phyloP scores from a whole-genome alignment of 2,888 invertebrate species.

The Pasiphila rectangulata region DNA sequence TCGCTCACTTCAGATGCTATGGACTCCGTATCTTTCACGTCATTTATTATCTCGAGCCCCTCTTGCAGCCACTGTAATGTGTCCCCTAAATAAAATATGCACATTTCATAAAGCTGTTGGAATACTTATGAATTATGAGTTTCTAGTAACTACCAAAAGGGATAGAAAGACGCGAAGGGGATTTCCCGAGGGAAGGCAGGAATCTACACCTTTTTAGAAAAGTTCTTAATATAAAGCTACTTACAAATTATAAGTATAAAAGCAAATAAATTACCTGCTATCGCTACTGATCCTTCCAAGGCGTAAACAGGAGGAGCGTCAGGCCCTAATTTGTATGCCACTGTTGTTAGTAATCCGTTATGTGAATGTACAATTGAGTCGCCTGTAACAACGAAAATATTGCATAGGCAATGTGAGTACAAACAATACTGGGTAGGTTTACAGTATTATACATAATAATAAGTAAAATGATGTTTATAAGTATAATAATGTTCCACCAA shows the following conservation, averaged over 20 bases:
- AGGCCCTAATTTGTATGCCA: slow-evolving; percentile 93
- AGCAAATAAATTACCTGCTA: slow-evolving; percentile 82
- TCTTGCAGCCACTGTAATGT: slow-evolving; percentile 95
- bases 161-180: too few relatives aligned
- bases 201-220: too few relatives aligned
- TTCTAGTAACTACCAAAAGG: too few relatives aligned
- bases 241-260: background rate
- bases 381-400: slow-evolving; percentile 68
- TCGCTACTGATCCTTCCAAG: slow-evolving; percentile 94
- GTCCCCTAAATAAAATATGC: slow-evolving; percentile 78
- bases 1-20: slow-evolving; percentile 55
- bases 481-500: background rate
- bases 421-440: too few relatives aligned
- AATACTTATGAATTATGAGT: too few relatives aligned
- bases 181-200: too few relatives aligned
- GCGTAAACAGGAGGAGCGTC: slow-evolving; percentile 89
- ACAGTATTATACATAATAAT: too few relatives aligned
- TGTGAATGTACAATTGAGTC: slow-evolving; percentile 88
- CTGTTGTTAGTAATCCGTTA: slow-evolving; percentile 93
- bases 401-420: background rate
- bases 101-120: slow-evolving; percentile 20
- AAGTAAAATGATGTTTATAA: background rate
- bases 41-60: slow-evolving; percentile 87
- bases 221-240: background rate
- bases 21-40: slow-evolving; percentile 84